Evolutionary conservation across 1,140 invertebrate species (phyloP).

Genomic region (Melipona quadrifasciata): DNA sequence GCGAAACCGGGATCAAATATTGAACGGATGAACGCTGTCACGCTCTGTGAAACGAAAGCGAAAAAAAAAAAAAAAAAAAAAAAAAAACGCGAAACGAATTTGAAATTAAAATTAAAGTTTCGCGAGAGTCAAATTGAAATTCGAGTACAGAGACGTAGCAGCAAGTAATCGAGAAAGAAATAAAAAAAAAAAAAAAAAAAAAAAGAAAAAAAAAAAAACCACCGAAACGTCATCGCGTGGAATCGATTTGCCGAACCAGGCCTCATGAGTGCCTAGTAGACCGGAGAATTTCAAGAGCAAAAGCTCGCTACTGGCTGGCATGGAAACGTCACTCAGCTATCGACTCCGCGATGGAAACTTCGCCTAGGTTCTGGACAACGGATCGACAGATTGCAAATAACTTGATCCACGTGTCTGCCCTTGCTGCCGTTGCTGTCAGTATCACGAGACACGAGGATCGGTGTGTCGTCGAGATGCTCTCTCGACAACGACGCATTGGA

Average conservation of each 20-base stretch:
- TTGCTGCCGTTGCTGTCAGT: constrained; percentile 1
- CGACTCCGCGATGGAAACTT: constrained; percentile 76
- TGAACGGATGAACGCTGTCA: background rate
- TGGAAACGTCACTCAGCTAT: constrained; percentile 81
- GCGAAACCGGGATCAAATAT: too few relatives aligned
- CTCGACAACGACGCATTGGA: background rate
- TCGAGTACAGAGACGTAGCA: background rate
- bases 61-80: background rate
- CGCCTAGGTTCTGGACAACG: constrained; percentile 32
- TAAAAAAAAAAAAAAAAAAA: background rate
- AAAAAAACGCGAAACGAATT: background rate
- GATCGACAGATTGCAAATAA: constrained; percentile 60
- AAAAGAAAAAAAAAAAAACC: background rate
- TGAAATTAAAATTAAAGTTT: background rate
- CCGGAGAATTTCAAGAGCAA: constrained; percentile 75
- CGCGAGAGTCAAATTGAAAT: background rate
- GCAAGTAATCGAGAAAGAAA: background rate
- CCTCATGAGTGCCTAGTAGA: constrained; percentile 26
- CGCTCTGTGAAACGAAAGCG: background rate
- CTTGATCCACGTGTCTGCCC: constrained; percentile 25
- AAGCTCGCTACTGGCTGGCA: constrained; percentile 80
- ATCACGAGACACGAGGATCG: constrained; percentile 9
- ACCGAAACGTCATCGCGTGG: constrained; percentile 1
- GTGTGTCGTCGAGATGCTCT: background rate
- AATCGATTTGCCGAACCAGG: constrained; percentile 34